Percentiles rank a stretch among this genome's conserved stretches.
These are phyloP conservation scores for Cephalopachus bancanus DNA, from an alignment of 2,797 vertebrate genomes.

Conservation along the genomic window DNA sequence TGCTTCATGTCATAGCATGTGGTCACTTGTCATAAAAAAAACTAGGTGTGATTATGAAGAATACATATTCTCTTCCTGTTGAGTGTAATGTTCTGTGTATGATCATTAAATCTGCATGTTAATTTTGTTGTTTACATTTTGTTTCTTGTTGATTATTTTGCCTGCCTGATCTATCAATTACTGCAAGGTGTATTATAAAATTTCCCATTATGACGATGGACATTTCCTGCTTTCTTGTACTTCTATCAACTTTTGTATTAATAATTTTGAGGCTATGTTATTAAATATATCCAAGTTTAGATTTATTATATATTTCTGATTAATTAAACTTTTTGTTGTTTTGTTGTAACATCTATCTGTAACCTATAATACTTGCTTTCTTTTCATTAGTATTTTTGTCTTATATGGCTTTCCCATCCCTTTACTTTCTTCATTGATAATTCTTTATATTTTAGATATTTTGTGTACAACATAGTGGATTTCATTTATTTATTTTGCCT, in stretches of 20 bases:
- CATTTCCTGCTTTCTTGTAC: background rate
- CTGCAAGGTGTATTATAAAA: background rate
- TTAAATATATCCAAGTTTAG: background rate
- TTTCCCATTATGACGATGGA: background rate
- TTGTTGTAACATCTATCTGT: background rate
- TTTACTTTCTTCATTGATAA: background rate
- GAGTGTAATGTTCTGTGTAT: background rate
- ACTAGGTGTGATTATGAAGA: background rate
- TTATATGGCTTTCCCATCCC: background rate
- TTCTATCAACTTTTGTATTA: background rate
- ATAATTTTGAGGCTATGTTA: background rate
- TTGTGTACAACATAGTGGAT: background rate
- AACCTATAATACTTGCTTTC: background rate
- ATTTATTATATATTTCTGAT: background rate
- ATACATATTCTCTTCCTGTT: background rate
- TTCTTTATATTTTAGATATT: background rate
- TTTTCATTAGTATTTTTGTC: constrained; percentile 6
- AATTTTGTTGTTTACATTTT: background rate
- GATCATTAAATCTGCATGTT: background rate
- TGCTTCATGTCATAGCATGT: background rate
- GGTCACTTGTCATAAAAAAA: background rate
- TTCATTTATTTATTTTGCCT: background rate
- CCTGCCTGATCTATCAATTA: background rate
- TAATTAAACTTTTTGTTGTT: background rate
- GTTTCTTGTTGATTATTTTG: background rate